Percentiles rank a stretch among this genome's conserved stretches.
phyloP scores from a whole-genome alignment of 2,888 invertebrate species.

The Phanerotoma sp. region DNA sequence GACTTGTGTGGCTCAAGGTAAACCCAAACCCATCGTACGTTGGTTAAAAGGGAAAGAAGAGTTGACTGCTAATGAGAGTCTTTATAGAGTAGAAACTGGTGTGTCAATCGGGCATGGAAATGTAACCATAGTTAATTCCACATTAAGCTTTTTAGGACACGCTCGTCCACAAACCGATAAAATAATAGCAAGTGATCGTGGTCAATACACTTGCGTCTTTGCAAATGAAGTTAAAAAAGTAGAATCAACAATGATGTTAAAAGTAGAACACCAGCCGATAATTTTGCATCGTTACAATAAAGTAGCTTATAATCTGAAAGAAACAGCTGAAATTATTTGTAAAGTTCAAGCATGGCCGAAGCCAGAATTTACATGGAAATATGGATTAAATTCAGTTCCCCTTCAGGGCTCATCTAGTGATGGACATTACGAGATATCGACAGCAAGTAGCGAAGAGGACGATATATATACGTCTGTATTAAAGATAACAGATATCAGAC shows the following conservation, averaged over 20 bases:
- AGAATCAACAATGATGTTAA: constrained; percentile 86
- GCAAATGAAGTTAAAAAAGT: constrained; percentile 87
- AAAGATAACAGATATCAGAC: constrained; percentile 71
- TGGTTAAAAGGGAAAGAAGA: constrained; percentile 88
- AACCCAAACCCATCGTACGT: constrained; percentile 79
- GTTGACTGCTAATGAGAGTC: constrained; percentile 72
- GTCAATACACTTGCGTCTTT: constrained; percentile 84
- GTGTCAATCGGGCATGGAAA: constrained; percentile 76
- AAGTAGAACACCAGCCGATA: constrained; percentile 90
- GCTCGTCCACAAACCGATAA: constrained; percentile 76
- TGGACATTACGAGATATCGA: constrained; percentile 83
- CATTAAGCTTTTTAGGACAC: constrained; percentile 77
- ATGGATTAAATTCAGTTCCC: constrained; percentile 72
- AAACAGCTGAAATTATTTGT: constrained; percentile 84
- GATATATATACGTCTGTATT: constrained; percentile 83
- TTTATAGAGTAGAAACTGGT: constrained; percentile 80
- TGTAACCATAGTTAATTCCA: constrained; percentile 81
- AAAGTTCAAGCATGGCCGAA: constrained; percentile 90
- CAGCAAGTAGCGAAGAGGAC: constrained; percentile 77
- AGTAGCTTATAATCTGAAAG: constrained; percentile 83
- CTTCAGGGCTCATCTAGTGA: constrained; percentile 75
- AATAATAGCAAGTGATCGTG: constrained; percentile 80
- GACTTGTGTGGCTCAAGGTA: constrained; percentile 84
- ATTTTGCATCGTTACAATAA: constrained; percentile 82
- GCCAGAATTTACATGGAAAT: constrained; percentile 92